Evolutionary conservation across 1,140 invertebrate species (phyloP).

Genomic region (Ectropis grisescens): DNA sequence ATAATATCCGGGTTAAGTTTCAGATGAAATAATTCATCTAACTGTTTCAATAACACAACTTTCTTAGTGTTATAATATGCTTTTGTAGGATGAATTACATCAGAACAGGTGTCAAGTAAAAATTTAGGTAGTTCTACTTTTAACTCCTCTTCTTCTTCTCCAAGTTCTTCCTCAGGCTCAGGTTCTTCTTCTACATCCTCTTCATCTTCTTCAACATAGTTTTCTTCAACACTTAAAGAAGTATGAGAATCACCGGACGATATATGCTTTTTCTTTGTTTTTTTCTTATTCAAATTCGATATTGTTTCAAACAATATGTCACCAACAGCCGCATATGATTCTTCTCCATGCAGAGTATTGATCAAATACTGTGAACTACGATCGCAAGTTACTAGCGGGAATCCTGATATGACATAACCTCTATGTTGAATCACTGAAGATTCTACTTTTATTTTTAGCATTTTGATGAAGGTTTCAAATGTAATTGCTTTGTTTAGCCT

Average conservation of each 20-base stretch:
- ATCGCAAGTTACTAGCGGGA: slow-evolving; percentile 69
- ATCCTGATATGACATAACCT: slow-evolving; percentile 72
- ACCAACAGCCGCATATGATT: slow-evolving; percentile 47
- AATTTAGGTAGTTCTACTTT: slow-evolving; percentile 39
- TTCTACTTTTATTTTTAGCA: slow-evolving; percentile 63
- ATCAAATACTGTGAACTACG: slow-evolving; percentile 20
- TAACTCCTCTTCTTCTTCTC: slow-evolving; percentile 25
- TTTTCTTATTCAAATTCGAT: slow-evolving; percentile 43
- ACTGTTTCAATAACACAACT: slow-evolving; percentile 28
- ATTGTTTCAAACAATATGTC: slow-evolving; percentile 59
- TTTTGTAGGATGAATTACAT: slow-evolving; percentile 25
- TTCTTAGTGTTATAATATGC: slow-evolving; percentile 23
- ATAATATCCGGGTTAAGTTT: slow-evolving; percentile 62
- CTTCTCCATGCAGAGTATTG: slow-evolving; percentile 54
- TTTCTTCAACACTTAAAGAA: slow-evolving; percentile 24
- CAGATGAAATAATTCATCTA: slow-evolving; percentile 38
- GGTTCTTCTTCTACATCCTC: slow-evolving; percentile 24
- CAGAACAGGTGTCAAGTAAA: slow-evolving; percentile 34
- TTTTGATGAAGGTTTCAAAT: slow-evolving; percentile 53
- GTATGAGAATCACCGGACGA: slow-evolving; percentile 10
- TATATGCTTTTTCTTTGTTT: slow-evolving; percentile 13
- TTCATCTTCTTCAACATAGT: slow-evolving; percentile 24
- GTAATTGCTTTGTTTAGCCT: slow-evolving; percentile 57
- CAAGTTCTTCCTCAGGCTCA: slow-evolving; percentile 24
- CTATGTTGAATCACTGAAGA: slow-evolving; percentile 65